Evolutionary conservation across 2,888 invertebrate species (phyloP).

Genomic region (Tachystola acroxantha): DNA sequence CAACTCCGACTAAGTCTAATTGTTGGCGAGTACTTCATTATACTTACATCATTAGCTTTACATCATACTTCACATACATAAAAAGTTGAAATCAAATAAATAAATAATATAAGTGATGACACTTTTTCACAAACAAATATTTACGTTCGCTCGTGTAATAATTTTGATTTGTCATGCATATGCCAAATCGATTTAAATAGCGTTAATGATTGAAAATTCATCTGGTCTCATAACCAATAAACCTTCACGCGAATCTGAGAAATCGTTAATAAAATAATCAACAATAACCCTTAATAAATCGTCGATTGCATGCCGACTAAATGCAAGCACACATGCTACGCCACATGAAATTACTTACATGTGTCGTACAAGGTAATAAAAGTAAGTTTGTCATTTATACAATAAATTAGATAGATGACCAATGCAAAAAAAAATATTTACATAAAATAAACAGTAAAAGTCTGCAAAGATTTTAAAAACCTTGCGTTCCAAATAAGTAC

Average conservation of each 20-base stretch:
- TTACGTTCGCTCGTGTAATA: background rate
- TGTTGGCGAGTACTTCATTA: slow-evolving; percentile 17
- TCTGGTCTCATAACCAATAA: slow-evolving; percentile 31
- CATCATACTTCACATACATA: too few relatives aligned
- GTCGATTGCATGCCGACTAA: slow-evolving; percentile 69
- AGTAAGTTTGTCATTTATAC: slow-evolving; percentile 66
- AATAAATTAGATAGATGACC: slow-evolving; percentile 40
- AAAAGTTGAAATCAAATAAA: too few relatives aligned
- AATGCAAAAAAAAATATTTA: too few relatives aligned
- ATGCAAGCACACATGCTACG: slow-evolving; percentile 54
- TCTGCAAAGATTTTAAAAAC: too few relatives aligned
- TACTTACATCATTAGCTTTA: slow-evolving; percentile 10
- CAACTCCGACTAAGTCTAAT: slow-evolving; percentile 19
- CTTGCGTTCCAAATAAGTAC: too few relatives aligned
- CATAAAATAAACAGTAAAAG: too few relatives aligned
- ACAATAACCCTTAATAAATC: slow-evolving; percentile 63
- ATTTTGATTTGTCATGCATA: slow-evolving; percentile 35
- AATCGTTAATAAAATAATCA: slow-evolving; percentile 65
- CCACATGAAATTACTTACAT: slow-evolving; percentile 61
- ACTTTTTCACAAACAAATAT: background rate
- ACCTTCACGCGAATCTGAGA: slow-evolving; percentile 39
- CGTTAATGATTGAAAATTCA: slow-evolving; percentile 12
- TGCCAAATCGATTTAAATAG: slow-evolving; percentile 25
- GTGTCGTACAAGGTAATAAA: slow-evolving; percentile 57
- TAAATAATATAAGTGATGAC: too few relatives aligned